These are phyloP conservation scores for Eueremaeus valkanovi DNA, from an alignment of 2,888 invertebrate species.

Conservation along the genomic window DNA sequence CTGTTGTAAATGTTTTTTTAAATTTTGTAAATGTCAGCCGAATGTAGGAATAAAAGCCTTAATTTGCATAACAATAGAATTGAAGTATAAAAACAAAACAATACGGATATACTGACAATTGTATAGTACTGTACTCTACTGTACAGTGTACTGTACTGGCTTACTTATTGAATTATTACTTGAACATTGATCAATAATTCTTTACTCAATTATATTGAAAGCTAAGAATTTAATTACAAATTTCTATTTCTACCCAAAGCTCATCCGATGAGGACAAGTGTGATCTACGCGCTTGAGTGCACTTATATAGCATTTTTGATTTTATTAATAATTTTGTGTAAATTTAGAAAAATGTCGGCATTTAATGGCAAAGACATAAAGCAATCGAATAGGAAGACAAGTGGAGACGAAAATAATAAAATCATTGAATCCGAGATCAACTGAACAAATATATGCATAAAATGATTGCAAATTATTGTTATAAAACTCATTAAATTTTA, in stretches of 20 bases:
- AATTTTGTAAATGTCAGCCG: too few species aligned
- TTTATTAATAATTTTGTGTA: not conserved
- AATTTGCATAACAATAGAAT: too few species aligned
- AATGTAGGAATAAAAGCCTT: too few species aligned
- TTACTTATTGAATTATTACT: too few species aligned
- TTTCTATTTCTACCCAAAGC: not conserved
- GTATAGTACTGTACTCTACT: too few species aligned
- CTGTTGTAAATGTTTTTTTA: too few species aligned
- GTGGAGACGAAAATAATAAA: not conserved
- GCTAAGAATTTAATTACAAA: too few species aligned
- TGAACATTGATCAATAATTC: too few species aligned
- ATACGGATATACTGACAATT: too few species aligned
- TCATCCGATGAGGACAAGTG: not conserved
- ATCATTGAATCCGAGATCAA: not conserved
- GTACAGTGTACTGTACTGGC: too few species aligned
- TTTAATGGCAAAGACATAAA: not conserved
- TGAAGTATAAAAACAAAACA: too few species aligned
- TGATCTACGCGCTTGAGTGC: not conserved
- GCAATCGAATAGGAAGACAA: not conserved
- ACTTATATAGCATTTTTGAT: not conserved
- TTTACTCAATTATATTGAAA: too few species aligned
- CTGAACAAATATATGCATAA: slow-evolving; percentile 4
- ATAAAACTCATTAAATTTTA: not conserved
- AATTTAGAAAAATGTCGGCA: not conserved
- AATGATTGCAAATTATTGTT: not conserved